These are phyloP conservation scores for Coreoperca whiteheadi DNA, from an alignment of 2,113 vertebrate species.

Conservation along the genomic window DNA sequence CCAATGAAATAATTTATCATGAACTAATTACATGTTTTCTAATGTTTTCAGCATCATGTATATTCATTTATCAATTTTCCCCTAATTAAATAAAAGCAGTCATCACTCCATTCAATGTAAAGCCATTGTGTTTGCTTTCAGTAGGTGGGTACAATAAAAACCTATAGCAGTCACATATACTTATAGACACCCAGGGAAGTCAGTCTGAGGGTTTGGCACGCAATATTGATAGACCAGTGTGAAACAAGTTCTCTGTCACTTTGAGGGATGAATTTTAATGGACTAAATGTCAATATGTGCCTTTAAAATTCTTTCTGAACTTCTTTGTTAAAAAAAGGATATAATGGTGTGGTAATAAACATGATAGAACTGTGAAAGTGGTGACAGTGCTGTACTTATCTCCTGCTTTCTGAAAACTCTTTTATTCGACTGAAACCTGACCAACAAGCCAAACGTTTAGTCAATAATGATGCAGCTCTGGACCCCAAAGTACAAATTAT, in stretches of 20 bases:
- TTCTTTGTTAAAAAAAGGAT: not conserved
- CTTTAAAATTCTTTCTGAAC: not conserved
- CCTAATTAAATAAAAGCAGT: not conserved
- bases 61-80: not conserved
- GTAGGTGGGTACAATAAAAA: not conserved
- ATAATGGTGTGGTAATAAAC: not conserved
- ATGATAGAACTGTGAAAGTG: not conserved
- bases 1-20: not conserved
- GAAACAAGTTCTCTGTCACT: not conserved
- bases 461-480: slow-evolving; percentile 28
- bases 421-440: not conserved
- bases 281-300: not conserved
- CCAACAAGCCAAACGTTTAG: not conserved
- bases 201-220: not conserved
- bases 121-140: not conserved
- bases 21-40: no score
- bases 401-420: not conserved
- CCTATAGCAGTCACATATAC: not conserved
- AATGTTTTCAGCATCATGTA: not conserved
- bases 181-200: not conserved
- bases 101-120: slow-evolving; percentile 5
- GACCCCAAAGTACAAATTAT: slow-evolving; percentile 21
- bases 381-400: not conserved
- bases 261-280: not conserved
- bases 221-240: not conserved